Evolutionary conservation across 2,888 invertebrate species (phyloP).

Genomic region (Crocallis elinguaria): DNA sequence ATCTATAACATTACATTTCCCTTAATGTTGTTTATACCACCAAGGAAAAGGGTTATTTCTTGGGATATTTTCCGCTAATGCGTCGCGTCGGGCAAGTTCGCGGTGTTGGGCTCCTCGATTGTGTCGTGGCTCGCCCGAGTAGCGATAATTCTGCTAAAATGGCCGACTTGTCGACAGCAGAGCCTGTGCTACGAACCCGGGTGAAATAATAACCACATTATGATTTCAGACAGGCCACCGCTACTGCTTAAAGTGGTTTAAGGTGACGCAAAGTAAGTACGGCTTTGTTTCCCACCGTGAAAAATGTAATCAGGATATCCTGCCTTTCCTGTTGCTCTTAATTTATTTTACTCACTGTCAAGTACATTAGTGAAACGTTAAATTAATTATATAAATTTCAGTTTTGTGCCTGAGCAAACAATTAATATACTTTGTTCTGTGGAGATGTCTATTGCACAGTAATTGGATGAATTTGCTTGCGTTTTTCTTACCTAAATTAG

Average conservation of each 20-base stretch:
- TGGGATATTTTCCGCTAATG: slow-evolving; percentile 67
- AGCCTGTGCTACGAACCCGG: slow-evolving; percentile 66
- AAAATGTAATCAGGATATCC: slow-evolving; percentile 63
- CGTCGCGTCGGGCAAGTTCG: slow-evolving; percentile 66
- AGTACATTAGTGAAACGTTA: slow-evolving; percentile 16
- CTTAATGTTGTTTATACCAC: slow-evolving; percentile 27
- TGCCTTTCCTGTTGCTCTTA: slow-evolving; percentile 51
- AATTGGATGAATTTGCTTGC: no score
- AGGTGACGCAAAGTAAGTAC: slow-evolving; percentile 71
- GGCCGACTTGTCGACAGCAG: slow-evolving; percentile 80
- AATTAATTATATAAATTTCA: slow-evolving; percentile 13
- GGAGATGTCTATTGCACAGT: slow-evolving; percentile 5
- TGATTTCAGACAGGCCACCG: slow-evolving; percentile 75
- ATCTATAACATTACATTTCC: slow-evolving; percentile 36
- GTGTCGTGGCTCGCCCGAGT: slow-evolving; percentile 70
- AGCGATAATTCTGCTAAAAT: slow-evolving; percentile 80
- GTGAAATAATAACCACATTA: slow-evolving; percentile 81
- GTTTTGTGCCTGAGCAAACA: neutral
- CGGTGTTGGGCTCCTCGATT: slow-evolving; percentile 71
- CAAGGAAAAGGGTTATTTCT: slow-evolving; percentile 55
- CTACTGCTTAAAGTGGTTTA: slow-evolving; percentile 72
- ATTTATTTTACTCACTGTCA: slow-evolving; percentile 44
- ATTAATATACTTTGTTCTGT: slow-evolving; percentile 7
- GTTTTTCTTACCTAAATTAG: no score
- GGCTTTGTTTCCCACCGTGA: slow-evolving; percentile 58